Percentiles rank a stretch among this genome's conserved stretches.
These are phyloP conservation scores for Catocala fraxini DNA, from an alignment of 2,888 invertebrate genomes.

Conservation along the genomic window DNA sequence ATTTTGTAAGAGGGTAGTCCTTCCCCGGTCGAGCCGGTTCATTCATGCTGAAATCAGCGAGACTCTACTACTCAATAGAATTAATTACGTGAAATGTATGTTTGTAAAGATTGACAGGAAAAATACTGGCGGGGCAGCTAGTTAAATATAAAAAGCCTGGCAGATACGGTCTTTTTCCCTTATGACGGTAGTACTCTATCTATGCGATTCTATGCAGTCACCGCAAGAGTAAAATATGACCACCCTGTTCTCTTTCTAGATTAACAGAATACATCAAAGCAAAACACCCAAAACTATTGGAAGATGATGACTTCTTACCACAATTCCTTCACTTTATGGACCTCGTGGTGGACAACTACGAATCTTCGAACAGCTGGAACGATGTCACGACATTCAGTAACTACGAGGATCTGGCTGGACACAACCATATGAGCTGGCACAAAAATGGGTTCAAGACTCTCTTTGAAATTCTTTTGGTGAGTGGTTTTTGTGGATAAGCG, in stretches of 20 bases:
- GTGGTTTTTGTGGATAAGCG: slow-evolving; percentile 4
- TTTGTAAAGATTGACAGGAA: too few species aligned
- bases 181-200: too few species aligned
- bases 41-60: too few species aligned
- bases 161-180: too few species aligned
- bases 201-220: too few species aligned
- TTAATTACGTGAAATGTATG: too few species aligned
- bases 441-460: slow-evolving; percentile 64
- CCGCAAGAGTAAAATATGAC: too few species aligned
- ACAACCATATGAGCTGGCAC: slow-evolving; percentile 69
- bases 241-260: slow-evolving; percentile 44
- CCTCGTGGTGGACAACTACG: slow-evolving; percentile 59
- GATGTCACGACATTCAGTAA: slow-evolving; percentile 59
- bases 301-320: slow-evolving; percentile 58
- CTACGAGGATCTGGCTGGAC: slow-evolving; percentile 59
- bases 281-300: slow-evolving; percentile 50
- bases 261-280: slow-evolving; percentile 55
- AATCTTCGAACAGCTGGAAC: slow-evolving; percentile 67
- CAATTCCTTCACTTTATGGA: slow-evolving; percentile 62
- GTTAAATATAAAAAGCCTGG: too few species aligned
- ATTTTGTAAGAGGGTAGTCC: too few species aligned
- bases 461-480: slow-evolving; percentile 63
- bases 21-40: too few species aligned
- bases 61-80: too few species aligned
- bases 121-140: too few species aligned